Evolutionary conservation across 2,888 invertebrate genomes (phyloP).

Genomic region (Conus canariensis): DNA sequence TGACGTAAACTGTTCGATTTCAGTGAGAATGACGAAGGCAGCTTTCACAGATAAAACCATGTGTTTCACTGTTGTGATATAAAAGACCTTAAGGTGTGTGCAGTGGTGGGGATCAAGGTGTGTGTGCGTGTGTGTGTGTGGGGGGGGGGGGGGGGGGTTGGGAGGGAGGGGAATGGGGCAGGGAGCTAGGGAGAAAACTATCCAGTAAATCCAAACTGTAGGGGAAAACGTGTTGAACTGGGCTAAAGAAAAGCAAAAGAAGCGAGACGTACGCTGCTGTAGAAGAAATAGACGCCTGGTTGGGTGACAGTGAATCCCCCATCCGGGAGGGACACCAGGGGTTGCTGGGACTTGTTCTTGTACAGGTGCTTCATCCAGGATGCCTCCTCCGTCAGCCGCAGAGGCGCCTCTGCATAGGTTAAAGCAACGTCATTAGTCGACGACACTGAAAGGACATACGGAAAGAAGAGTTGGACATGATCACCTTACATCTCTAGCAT

Average conservation of each 20-base stretch:
- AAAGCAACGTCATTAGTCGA: conserved; percentile 20
- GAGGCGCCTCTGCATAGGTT: conserved; percentile 31
- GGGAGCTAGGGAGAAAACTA: neutral
- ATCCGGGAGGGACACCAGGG: neutral
- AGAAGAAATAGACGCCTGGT: conserved; percentile 37
- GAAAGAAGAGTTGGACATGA: too few species aligned
- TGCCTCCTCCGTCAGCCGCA: conserved; percentile 21
- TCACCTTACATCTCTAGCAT: neutral
- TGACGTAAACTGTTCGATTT: too few species aligned
- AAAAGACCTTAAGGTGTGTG: too few species aligned
- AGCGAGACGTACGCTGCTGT: conserved; percentile 39
- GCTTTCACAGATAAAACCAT: too few species aligned
- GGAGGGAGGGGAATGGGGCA: too few species aligned
- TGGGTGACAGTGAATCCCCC: conserved; percentile 34
- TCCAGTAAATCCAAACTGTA: neutral
- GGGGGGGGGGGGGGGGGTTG: too few species aligned
- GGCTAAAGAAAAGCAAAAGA: too few species aligned
- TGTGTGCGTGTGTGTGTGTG: too few species aligned
- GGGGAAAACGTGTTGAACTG: too few species aligned
- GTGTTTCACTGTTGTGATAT: too few species aligned
- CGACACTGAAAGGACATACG: neutral
- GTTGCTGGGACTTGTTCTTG: conserved; percentile 3
- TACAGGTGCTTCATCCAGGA: conserved; percentile 32
- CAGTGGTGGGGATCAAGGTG: too few species aligned
- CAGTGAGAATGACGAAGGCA: too few species aligned